Evolutionary conservation across 2,888 invertebrate species (phyloP), one percentile per base, ranked within the genome.

Genomic region (Xylota segnis): DNA sequence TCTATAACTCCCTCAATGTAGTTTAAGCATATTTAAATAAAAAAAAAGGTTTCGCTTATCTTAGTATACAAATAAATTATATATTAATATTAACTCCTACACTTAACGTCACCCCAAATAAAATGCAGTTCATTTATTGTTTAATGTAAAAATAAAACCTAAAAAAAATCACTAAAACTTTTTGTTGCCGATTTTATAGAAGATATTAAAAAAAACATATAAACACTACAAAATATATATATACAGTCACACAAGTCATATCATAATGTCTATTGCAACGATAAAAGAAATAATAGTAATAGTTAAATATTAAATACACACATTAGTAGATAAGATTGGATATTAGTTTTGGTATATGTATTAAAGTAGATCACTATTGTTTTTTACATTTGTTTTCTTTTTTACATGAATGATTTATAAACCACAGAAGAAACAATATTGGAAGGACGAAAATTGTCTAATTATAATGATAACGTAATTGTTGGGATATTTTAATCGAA

Each of bases 41-140:
- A 81, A 87, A n/a, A 87, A 88, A 88, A 90, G 91, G 91, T 91
- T 91, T 91, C 91, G 91, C 91, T 89, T 81, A 65, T 75, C 76
- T 81, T 83, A 83, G 72, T 70, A 83, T 74, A 83, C 72, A 86
- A 37, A 72, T 37, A 71, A 34, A 52, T 23, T 34, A 72, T 27
- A 66, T 18, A 47, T 34, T 50, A 78, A 40, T 59, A 47, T 63
- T 50, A 32, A 56, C 18, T 50, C 47, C 37, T 9, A 68, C 68
- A 65, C 40, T 43, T 59, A 40, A 47, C 66, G 59, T 72, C 52
- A 70, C 32, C 47, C 45, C 29, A 58, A 68, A 10, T 68, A 50
- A 50, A 68, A 74, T 56, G 18, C 37, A 75, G 14, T 43, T 34
- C 14, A 32, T 56, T 71, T 27, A 34, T 61, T 6, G n/a, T 59